phyloP scores from a whole-genome alignment of 2,888 invertebrate species.

The Fragum sueziense region DNA sequence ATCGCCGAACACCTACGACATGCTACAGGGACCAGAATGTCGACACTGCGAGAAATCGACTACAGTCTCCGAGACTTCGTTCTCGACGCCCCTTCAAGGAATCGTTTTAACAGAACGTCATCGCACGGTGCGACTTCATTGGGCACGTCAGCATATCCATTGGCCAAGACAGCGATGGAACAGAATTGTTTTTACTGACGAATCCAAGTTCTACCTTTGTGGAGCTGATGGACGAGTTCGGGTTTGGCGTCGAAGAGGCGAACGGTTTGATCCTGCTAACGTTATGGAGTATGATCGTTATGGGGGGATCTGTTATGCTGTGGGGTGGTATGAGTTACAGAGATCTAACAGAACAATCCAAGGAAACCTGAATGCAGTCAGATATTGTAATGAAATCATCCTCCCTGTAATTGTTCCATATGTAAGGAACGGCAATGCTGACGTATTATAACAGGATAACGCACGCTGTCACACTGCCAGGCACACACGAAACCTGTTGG shows the following conservation, averaged over 20 bases:
- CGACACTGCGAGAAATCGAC: not conserved
- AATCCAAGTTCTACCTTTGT: not conserved
- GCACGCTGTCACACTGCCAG: not conserved
- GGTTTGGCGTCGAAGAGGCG: not conserved
- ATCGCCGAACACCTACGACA: not conserved
- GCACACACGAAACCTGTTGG: not conserved
- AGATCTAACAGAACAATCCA: not conserved
- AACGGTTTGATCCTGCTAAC: constrained; percentile 3
- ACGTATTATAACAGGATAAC: constrained; percentile 8
- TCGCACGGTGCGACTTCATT: not conserved
- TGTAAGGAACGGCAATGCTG: not conserved
- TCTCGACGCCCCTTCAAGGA: not conserved
- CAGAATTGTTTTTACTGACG: not conserved
- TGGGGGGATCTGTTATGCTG: not conserved
- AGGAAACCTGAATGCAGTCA: not conserved
- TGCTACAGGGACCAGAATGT: not conserved
- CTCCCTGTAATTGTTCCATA: constrained; percentile 4
- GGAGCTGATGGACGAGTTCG: not conserved
- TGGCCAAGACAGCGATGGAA: not conserved
- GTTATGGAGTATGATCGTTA: not conserved
- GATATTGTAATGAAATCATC: not conserved
- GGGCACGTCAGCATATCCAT: not conserved
- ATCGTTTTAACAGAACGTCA: not conserved
- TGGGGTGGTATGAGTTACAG: no score
- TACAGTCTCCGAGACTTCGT: not conserved